Conservation (phyloP, 1,140 invertebrate species). For the Lasioglossum baleicum region DNA sequence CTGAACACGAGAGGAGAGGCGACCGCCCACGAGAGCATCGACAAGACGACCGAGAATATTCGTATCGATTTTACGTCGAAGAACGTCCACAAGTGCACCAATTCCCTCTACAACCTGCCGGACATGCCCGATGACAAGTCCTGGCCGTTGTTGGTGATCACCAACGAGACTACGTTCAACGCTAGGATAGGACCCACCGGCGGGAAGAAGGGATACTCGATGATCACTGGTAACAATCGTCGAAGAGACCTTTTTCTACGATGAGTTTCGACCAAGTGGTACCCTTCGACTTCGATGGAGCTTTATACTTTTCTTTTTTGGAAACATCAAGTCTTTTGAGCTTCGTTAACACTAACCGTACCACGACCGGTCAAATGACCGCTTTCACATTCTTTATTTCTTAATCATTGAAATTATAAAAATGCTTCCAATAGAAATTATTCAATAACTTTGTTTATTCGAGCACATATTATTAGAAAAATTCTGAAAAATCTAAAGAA, state of each 20-base stretch:
- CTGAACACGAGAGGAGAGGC: conserved; percentile 89
- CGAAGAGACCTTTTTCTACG: background rate
- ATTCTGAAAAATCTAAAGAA: no score
- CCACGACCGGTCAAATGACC: no score
- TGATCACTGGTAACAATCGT: conserved; percentile 84
- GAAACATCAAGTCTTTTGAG: no score
- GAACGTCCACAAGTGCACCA: conserved; percentile 79
- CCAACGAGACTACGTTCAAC: conserved; percentile 83
- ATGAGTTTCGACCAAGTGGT: no score
- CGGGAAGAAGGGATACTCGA: conserved; percentile 88
- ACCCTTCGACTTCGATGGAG: no score
- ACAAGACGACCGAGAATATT: conserved; percentile 87
- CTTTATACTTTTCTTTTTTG: no score
- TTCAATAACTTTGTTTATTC: no score
- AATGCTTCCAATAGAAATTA: no score
- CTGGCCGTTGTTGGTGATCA: conserved; percentile 84
- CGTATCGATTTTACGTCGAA: conserved; percentile 86
- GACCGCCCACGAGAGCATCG: conserved; percentile 87
- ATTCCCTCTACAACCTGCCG: conserved; percentile 76
- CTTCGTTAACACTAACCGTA: no score
- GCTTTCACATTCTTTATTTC: no score
- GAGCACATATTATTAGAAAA: no score
- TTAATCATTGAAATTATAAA: no score
- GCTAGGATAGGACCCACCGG: conserved; percentile 92
- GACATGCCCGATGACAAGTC: conserved; percentile 79